phyloP scores from a whole-genome alignment of 2,888 invertebrate species.

The Andrena camellia region DNA sequence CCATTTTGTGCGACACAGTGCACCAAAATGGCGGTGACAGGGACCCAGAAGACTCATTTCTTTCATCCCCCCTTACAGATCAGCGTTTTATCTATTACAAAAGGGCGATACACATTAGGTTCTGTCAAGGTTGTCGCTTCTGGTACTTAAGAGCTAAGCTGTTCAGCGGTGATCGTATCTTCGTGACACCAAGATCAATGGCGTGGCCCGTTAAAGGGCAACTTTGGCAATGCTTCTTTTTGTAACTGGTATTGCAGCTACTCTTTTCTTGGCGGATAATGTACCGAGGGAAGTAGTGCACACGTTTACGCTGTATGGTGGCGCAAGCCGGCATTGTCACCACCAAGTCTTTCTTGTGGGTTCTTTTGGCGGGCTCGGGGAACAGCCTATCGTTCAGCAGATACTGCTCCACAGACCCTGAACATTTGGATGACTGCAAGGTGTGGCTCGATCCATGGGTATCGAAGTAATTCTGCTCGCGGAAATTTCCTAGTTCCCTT shows the following conservation, averaged over 20 bases:
- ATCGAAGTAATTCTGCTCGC: slow-evolving; percentile 88
- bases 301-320: slow-evolving; percentile 73
- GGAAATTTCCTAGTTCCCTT: slow-evolving; percentile 84
- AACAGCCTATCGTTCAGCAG: slow-evolving; percentile 87
- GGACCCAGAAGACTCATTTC: not conserved
- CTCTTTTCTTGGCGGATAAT: slow-evolving; percentile 75
- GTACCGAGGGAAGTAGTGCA: slow-evolving; percentile 80
- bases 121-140: slow-evolving; percentile 62
- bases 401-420: slow-evolving; percentile 86
- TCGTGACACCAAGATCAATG: slow-evolving; percentile 77
- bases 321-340: slow-evolving; percentile 76
- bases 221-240: slow-evolving; percentile 68
- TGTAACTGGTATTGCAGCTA: slow-evolving; percentile 51
- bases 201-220: slow-evolving; percentile 80
- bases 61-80: not conserved
- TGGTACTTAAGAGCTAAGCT: slow-evolving; percentile 78
- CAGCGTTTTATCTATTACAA: not conserved
- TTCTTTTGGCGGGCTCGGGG: slow-evolving; percentile 85
- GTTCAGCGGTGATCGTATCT: slow-evolving; percentile 70
- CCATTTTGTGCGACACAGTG: not conserved
- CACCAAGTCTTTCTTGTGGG: slow-evolving; percentile 72
- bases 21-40: not conserved
- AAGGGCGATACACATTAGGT: not conserved
- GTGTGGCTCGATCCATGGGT: slow-evolving; percentile 86
- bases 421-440: slow-evolving; percentile 70